phyloP scores from a whole-genome alignment of 2,113 vertebrate species.

The Aegithalos caudatus region DNA sequence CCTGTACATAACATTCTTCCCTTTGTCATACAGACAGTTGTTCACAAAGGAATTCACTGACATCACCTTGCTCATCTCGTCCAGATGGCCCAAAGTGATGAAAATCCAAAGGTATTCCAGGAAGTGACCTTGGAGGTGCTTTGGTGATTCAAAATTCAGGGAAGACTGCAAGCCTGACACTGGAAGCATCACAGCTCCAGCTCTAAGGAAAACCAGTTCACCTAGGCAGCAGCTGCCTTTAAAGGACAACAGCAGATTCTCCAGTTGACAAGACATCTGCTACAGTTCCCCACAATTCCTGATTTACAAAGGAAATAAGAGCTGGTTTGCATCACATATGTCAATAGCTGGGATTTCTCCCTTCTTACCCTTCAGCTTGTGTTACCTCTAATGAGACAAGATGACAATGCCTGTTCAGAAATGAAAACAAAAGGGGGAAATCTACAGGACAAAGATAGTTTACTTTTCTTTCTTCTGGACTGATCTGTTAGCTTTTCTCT shows the following conservation, averaged over 20 bases:
- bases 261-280: slow-evolving; percentile 14
- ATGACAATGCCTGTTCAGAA: neutral
- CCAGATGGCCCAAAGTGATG: slow-evolving; percentile 15
- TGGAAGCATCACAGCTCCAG: neutral
- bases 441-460: neutral
- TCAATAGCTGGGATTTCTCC: slow-evolving; percentile 1
- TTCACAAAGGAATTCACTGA: neutral
- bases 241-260: neutral
- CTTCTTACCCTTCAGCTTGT: neutral
- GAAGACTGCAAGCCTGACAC: neutral
- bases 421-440: neutral
- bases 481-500: neutral
- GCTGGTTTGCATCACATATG: neutral
- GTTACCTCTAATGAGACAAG: neutral
- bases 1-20: neutral
- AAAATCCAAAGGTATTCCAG: slow-evolving; percentile 1
- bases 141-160: neutral
- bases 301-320: neutral
- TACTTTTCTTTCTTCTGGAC: neutral
- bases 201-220: neutral
- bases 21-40: neutral
- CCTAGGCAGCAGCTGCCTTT: neutral
- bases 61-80: neutral
- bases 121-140: slow-evolving; percentile 27
- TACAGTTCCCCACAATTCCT: neutral